Evolutionary conservation across 2,797 vertebrate species (phyloP).

Genomic region (Vireo griseus): DNA sequence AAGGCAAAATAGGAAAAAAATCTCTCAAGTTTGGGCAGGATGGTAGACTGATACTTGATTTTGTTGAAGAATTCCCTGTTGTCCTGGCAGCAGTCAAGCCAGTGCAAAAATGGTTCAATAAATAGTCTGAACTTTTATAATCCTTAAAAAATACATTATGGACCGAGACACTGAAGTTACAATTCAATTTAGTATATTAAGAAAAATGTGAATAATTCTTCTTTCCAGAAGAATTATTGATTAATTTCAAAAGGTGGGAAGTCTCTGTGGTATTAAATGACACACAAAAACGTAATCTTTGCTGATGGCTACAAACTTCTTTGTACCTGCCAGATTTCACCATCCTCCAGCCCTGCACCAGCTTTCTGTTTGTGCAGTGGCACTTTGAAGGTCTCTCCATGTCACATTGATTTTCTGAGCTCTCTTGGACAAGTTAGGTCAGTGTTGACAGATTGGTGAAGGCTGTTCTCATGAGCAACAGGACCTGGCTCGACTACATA

Average conservation of each 20-base stretch:
- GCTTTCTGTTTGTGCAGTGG: neutral
- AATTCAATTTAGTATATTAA: neutral
- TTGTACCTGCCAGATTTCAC: neutral
- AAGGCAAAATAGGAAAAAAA: neutral
- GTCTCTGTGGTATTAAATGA: neutral
- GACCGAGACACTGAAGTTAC: neutral
- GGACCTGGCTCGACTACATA: neutral
- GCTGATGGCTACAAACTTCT: neutral
- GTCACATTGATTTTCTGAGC: neutral
- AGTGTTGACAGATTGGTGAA: constrained; percentile 17
- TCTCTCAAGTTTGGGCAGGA: neutral
- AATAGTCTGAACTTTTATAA: neutral
- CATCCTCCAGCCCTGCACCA: neutral
- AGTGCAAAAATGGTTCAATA: neutral
- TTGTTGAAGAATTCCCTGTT: neutral
- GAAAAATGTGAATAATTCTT: neutral
- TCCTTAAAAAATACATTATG: neutral
- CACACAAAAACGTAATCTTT: neutral
- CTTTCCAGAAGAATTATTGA: neutral
- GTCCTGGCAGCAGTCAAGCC: neutral
- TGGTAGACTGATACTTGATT: neutral
- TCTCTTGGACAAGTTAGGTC: neutral
- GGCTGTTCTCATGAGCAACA: constrained; percentile 12
- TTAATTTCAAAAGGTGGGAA: neutral
- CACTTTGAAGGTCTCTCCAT: neutral